Conservation (phyloP, 2,888 invertebrate species). For the Drosophila neoperkinsi region DNA sequence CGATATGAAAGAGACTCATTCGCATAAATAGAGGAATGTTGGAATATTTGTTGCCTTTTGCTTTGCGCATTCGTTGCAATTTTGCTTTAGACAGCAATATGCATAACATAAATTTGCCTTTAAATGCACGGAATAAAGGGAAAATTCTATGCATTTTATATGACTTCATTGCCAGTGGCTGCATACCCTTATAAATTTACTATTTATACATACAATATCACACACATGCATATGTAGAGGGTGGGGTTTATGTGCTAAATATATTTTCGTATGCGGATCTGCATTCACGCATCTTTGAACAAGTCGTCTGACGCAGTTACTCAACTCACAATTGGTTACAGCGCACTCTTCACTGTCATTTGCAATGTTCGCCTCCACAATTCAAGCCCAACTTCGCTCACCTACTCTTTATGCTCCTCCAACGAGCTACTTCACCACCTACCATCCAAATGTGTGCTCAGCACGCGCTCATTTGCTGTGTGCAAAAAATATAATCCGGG, state of each 20-base stretch:
- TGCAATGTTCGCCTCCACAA: slow-evolving; percentile 34
- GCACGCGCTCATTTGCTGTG: slow-evolving; percentile 62
- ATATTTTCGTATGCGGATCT: slow-evolving; percentile 59
- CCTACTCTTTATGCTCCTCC: not conserved
- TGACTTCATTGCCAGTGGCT: slow-evolving; percentile 57
- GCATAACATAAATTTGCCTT: slow-evolving; percentile 73
- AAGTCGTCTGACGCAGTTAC: slow-evolving; percentile 14
- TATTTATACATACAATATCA: slow-evolving; percentile 3
- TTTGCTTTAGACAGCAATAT: slow-evolving; percentile 52
- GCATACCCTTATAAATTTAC: slow-evolving; percentile 18
- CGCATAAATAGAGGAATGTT: not conserved
- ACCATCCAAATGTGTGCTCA: slow-evolving; percentile 42
- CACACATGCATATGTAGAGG: not conserved
- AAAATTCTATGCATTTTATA: slow-evolving; percentile 79
- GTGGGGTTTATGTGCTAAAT: slow-evolving; percentile 2
- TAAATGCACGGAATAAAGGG: slow-evolving; percentile 70
- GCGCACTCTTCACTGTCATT: slow-evolving; percentile 41
- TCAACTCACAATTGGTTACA: slow-evolving; percentile 24
- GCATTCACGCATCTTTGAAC: slow-evolving; percentile 53
- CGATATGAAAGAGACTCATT: slow-evolving; percentile 1
- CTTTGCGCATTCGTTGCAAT: slow-evolving; percentile 26
- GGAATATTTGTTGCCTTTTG: slow-evolving; percentile 12
- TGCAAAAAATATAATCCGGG: not conserved
- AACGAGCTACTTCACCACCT: not conserved
- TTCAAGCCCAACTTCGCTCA: not conserved